These are phyloP conservation scores for Fragum fragum DNA, from an alignment of 2,888 invertebrate species.

Conservation along the genomic window DNA sequence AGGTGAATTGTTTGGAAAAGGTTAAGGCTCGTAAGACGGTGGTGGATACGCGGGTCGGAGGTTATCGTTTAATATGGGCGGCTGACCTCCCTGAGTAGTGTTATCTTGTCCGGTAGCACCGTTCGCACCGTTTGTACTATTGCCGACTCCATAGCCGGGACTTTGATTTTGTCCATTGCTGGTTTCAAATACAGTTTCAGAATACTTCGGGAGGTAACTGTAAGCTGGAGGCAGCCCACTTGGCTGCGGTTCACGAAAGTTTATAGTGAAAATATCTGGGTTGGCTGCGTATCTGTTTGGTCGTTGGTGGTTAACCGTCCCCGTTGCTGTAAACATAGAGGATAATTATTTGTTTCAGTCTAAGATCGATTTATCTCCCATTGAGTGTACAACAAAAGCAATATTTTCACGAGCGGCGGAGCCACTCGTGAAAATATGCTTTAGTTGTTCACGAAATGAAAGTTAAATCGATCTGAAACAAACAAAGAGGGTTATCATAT, in stretches of 20 bases:
- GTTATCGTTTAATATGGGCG: neutral
- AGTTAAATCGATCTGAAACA: too few relatives aligned
- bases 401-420: too few relatives aligned
- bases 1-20: too few relatives aligned
- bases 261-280: conserved; percentile 9
- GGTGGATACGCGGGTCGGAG: neutral
- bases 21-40: conserved; percentile 15
- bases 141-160: neutral
- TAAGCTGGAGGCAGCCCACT: neutral
- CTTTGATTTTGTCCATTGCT: neutral
- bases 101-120: neutral
- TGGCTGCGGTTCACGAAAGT: neutral
- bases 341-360: too few relatives aligned
- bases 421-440: too few relatives aligned
- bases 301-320: neutral
- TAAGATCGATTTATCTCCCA: too few relatives aligned
- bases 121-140: neutral
- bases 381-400: too few relatives aligned
- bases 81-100: neutral
- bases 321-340: neutral
- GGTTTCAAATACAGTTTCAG: neutral
- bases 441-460: too few relatives aligned
- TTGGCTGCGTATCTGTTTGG: neutral
- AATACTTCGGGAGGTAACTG: conserved; percentile 14
- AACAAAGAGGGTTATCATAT: too few relatives aligned